These are phyloP conservation scores for Cerastoderma edule DNA, from an alignment of 2,888 invertebrate species.

Conservation along the genomic window DNA sequence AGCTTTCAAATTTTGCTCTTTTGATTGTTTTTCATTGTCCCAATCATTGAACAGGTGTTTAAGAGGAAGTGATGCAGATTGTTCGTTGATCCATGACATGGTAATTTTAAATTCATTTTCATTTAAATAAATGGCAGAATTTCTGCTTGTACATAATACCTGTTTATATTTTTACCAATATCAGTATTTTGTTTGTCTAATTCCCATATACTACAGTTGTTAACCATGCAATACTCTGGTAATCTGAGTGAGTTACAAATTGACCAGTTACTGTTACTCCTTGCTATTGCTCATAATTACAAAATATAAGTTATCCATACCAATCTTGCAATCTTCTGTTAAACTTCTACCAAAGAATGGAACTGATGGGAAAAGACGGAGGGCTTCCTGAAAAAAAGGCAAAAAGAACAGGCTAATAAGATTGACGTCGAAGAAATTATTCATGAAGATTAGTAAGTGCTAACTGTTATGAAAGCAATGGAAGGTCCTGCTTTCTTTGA, in stretches of 20 bases:
- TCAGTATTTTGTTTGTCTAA: not conserved
- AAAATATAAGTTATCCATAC: conserved; percentile 47
- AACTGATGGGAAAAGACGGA: conserved; percentile 85
- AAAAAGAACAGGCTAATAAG: not conserved
- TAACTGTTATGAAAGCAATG: not conserved
- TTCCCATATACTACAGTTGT: no score
- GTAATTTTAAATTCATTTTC: no score
- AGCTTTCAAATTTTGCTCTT: no score
- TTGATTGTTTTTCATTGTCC: no score
- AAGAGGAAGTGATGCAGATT: no score
- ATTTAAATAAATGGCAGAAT: conserved; percentile 10
- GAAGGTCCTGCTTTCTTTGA: not conserved
- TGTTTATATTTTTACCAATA: not conserved
- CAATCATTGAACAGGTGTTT: no score
- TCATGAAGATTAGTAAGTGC: not conserved
- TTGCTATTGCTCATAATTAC: not conserved
- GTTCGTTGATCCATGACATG: no score
- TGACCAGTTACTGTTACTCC: not conserved
- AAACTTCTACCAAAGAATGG: conserved; percentile 84
- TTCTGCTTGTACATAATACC: not conserved
- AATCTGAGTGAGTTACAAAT: not conserved
- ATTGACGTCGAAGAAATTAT: not conserved
- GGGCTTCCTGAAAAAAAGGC: conserved; percentile 78
- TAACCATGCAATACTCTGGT: not conserved
- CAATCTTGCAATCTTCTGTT: conserved; percentile 81